phyloP scores from a whole-genome alignment of 2,797 vertebrate genomes.

The Dipus sagitta region DNA sequence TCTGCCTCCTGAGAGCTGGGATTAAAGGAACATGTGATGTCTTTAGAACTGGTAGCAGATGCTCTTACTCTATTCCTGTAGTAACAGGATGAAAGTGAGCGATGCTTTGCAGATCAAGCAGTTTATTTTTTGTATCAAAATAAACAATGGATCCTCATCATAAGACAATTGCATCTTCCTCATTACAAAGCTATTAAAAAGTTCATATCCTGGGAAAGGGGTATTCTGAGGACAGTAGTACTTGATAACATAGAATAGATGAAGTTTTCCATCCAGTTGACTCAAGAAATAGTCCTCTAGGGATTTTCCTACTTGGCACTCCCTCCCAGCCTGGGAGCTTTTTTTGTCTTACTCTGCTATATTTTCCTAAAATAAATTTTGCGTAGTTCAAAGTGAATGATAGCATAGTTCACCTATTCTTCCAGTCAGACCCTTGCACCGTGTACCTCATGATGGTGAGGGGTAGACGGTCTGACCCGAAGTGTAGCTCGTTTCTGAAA shows the following conservation, averaged over 20 bases:
- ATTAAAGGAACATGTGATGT: background rate
- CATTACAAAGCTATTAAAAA: conserved; percentile 3
- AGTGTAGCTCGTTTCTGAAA: conserved; percentile 76
- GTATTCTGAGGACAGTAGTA: conserved; percentile 50
- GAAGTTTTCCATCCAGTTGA: background rate
- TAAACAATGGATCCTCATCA: conserved; percentile 52
- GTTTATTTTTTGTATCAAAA: conserved; percentile 74
- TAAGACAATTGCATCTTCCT: background rate
- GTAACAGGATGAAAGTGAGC: conserved; percentile 26
- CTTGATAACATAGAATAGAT: conserved; percentile 2
- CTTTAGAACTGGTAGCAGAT: conserved; percentile 35
- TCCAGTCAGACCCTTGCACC: background rate
- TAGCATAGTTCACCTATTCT: background rate
- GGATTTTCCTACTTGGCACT: no score
- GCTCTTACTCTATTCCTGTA: conserved; percentile 39
- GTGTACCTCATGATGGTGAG: conserved; percentile 33
- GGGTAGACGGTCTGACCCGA: conserved; percentile 65
- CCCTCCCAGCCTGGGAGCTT: no score
- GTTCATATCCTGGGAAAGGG: background rate
- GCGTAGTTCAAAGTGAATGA: no score
- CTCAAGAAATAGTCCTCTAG: background rate
- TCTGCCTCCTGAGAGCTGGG: no score
- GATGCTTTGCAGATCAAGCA: background rate
- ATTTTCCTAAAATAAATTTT: no score
- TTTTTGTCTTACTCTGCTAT: no score